Percentiles rank a stretch among this genome's conserved stretches.
Evolutionary conservation across 2,113 vertebrate species (phyloP).

Genomic region (Antechinus stuartii): DNA sequence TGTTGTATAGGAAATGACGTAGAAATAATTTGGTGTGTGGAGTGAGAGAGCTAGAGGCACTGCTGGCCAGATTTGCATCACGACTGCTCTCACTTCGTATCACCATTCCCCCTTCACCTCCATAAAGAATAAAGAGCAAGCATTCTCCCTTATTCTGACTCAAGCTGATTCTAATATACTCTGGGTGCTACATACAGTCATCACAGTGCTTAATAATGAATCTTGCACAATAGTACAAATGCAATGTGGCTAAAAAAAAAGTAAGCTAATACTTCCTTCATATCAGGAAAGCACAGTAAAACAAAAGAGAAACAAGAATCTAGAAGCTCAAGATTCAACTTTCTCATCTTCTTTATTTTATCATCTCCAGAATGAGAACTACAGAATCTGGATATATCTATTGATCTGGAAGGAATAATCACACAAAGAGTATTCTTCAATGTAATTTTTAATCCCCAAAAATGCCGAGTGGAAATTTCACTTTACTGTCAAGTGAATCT

Average conservation of each 20-base stretch:
- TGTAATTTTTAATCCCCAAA: conserved; percentile 68
- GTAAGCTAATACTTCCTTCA: background rate
- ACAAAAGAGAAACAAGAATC: background rate
- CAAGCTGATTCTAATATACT: no score
- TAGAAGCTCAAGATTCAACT: background rate
- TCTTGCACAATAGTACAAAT: background rate
- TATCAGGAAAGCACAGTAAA: background rate
- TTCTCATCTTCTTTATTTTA: background rate
- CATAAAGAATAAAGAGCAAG: no score
- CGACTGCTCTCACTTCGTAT: no score
- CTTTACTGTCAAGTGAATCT: background rate
- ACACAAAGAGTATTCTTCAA: background rate
- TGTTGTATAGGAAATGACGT: no score
- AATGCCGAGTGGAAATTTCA: conserved; percentile 22
- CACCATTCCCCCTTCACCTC: no score
- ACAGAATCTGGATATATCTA: background rate
- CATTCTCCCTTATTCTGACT: no score
- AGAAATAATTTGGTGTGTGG: no score
- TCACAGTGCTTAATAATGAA: background rate
- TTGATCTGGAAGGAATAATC: background rate
- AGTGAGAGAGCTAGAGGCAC: no score
- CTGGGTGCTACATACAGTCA: no score
- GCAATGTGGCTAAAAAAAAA: background rate
- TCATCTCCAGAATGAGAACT: background rate
- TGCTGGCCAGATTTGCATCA: no score